Conservation (phyloP, 2,888 invertebrate genomes). For the Phengaris arion region DNA sequence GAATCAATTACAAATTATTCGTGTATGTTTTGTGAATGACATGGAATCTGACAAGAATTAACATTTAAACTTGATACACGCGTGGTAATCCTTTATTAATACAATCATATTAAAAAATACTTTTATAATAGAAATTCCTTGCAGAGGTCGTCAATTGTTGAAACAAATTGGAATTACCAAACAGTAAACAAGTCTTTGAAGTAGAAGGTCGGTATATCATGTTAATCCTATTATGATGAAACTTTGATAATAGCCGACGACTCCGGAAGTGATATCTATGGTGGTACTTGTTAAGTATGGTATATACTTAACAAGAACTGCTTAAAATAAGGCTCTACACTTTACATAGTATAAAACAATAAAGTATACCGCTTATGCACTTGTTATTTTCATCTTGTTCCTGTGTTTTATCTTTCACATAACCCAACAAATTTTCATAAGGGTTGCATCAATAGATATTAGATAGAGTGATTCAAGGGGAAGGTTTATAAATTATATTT, state of each 20-base stretch:
- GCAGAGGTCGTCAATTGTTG: constrained; percentile 60
- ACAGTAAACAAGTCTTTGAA: constrained; percentile 45
- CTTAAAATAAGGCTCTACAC: too few species aligned
- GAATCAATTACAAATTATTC: constrained; percentile 4
- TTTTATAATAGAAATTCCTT: constrained; percentile 49
- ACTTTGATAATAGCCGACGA: neutral
- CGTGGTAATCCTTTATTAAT: neutral
- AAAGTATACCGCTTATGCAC: neutral
- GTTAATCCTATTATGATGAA: constrained; percentile 19
- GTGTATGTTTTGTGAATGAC: neutral
- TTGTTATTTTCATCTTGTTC: too few species aligned
- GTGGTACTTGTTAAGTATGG: too few species aligned
- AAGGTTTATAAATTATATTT: too few species aligned
- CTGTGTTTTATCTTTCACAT: too few species aligned
- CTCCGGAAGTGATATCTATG: constrained; percentile 18
- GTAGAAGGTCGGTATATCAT: constrained; percentile 42
- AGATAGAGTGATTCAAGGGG: too few species aligned
- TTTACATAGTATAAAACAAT: too few species aligned
- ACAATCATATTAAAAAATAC: constrained; percentile 52
- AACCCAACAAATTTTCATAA: too few species aligned
- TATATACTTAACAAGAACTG: neutral
- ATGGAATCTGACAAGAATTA: constrained; percentile 1
- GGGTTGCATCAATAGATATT: too few species aligned
- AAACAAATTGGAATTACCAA: constrained; percentile 32
- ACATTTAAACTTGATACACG: constrained; percentile 6